Conservation (phyloP, 2,888 invertebrate genomes). For the Formica aserva region DNA sequence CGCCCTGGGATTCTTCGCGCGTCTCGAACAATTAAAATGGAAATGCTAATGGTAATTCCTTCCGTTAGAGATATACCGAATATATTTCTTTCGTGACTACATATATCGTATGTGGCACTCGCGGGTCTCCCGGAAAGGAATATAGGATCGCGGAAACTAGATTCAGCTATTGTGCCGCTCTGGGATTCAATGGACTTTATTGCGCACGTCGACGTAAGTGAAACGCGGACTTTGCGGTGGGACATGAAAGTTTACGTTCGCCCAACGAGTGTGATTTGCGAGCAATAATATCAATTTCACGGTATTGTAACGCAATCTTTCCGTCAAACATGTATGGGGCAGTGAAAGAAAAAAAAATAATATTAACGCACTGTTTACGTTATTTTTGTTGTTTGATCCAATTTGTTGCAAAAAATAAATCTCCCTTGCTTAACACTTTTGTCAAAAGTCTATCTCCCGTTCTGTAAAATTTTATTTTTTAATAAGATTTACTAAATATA, state of each 20-base stretch:
- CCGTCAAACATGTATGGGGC: not conserved
- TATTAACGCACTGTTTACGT: not conserved
- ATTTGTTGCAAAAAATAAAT: not conserved
- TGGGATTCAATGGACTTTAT: constrained; percentile 31
- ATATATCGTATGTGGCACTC: not conserved
- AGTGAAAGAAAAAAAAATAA: not conserved
- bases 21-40: not conserved
- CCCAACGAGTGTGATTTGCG: constrained; percentile 27
- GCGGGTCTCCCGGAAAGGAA: constrained; percentile 5
- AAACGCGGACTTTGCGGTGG: constrained; percentile 26
- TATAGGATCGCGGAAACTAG: not conserved
- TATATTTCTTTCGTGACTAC: not conserved
- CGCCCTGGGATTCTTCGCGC: not conserved
- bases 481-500: too few species aligned
- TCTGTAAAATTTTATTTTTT: not conserved
- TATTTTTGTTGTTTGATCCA: not conserved
- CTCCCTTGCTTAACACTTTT: not conserved
- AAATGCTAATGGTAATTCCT: not conserved
- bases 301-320: constrained; percentile 8
- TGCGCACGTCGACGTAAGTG: constrained; percentile 10
- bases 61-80: not conserved
- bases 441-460: not conserved
- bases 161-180: constrained; percentile 34
- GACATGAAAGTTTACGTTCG: constrained; percentile 33
- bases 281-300: constrained; percentile 47